phyloP scores from a whole-genome alignment of 2,797 vertebrate genomes.

The Philypnodon macrostomus region DNA sequence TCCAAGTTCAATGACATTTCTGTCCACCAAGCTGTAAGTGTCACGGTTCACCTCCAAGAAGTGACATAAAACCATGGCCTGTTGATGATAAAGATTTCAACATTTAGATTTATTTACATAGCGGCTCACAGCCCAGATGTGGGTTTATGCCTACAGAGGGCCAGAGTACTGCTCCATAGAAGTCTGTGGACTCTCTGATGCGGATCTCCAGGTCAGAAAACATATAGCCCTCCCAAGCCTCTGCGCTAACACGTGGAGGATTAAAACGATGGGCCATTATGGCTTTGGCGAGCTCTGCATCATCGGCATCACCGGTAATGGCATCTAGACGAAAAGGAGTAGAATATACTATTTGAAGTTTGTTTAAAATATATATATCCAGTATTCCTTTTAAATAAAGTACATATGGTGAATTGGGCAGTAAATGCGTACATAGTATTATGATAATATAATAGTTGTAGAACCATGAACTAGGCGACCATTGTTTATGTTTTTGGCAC shows the following conservation, averaged over 20 bases:
- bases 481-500: too few relatives aligned
- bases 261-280: constrained; percentile 84
- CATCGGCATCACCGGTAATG: constrained; percentile 60
- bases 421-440: too few relatives aligned
- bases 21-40: constrained; percentile 81
- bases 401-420: too few relatives aligned
- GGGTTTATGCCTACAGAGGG: constrained; percentile 83
- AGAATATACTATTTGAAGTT: neutral
- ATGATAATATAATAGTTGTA: too few relatives aligned
- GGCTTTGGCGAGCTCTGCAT: constrained; percentile 78
- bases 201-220: constrained; percentile 87
- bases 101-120: neutral
- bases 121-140: neutral
- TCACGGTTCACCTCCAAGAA: constrained; percentile 88
- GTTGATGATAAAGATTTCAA: constrained; percentile 6
- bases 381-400: too few relatives aligned
- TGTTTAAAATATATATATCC: too few relatives aligned
- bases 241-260: constrained; percentile 73
- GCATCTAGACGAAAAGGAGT: constrained; percentile 5
- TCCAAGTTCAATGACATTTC: constrained; percentile 93
- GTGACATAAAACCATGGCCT: constrained; percentile 93
- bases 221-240: constrained; percentile 86
- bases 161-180: constrained; percentile 92
- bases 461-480: too few relatives aligned
- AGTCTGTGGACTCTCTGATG: constrained; percentile 88